Base-by-base conservation (phyloP, 2,797 vertebrate genomes). In the Microtus obscurus region DNA sequence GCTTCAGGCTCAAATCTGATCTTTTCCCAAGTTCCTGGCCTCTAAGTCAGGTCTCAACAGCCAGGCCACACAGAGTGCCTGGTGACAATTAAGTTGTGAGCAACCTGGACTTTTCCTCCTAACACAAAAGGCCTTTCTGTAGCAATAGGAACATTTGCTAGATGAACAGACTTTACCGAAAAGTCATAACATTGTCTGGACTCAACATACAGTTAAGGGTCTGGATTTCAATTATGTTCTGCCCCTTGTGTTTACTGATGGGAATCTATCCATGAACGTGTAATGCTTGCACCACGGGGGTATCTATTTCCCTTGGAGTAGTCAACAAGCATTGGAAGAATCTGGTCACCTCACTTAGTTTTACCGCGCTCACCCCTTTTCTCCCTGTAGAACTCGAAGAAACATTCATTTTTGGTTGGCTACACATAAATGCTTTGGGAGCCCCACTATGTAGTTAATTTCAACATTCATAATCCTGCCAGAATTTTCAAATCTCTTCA, bases 361-460 rank as follows among this genome's bases (percentile, higher is more conserved):
- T 95, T 96, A 63, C 92, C 95, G 56, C 43, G 76, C 92, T 87
- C 59, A 96, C 86, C 45, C 17, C 87, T 87, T 59, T 78, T 6
- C 45, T 87, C 19, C 0, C 43, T 69, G 7, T 6, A 59, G 8
- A 9, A 92, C 76, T 56, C 73, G 79, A 23, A 87, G 82, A 51
- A 14, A n/a, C 13, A 12, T 81, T 43, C 31, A 91, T 95, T 81
- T 91, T 91, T 76, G 73, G 10, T 65, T 92, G 82, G 10, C 43
- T 87, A 65, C 71, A 87, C 71, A 80, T 27, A 81, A 67, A 86
- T 63, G 59, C 56, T 95, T 95, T 95, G 94, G 93, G 29, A 94
- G 56, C 19, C 87, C 69, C 0, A 92, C 34, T 79, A n/a, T 85
- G 91, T 94, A 98, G 94, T 93, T 96, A 95, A 97, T 97, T 96